These are phyloP conservation scores for Caerostris darwini DNA, from an alignment of 1,140 invertebrate species.

Conservation along the genomic window DNA sequence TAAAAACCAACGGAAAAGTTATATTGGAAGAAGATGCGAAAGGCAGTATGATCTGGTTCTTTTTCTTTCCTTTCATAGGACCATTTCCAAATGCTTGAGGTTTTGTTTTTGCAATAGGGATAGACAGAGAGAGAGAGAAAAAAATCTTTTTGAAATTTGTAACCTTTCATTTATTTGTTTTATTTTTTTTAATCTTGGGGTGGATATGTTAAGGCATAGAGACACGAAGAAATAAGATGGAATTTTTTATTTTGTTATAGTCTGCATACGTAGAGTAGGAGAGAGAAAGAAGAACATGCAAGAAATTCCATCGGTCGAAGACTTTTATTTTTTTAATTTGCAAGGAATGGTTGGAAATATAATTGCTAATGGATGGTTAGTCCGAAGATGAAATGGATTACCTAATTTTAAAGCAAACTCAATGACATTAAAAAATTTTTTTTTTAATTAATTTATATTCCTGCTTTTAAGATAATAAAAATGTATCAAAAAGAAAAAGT, in stretches of 20 bases:
- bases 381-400: no score
- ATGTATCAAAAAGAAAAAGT: no score
- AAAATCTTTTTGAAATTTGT: not conserved
- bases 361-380: no score
- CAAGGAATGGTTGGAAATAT: no score
- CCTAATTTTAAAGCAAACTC: no score
- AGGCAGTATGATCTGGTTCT: not conserved
- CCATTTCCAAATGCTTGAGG: not conserved
- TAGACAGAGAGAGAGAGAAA: not conserved
- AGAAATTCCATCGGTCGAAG: no score
- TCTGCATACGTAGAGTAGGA: not conserved
- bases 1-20: constrained; percentile 47
- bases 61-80: not conserved
- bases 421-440: no score
- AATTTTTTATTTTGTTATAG: not conserved
- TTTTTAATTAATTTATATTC: no score
- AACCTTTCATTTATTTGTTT: constrained; percentile 11
- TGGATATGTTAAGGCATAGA: not conserved
- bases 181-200: not conserved
- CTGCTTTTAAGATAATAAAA: no score
- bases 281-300: not conserved
- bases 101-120: not conserved
- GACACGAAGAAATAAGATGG: not conserved
- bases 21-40: constrained; percentile 46
- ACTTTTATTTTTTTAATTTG: no score